Evolutionary conservation across 1,140 invertebrate species (phyloP), one percentile per base, ranked within the genome.

Genomic region (Atta texana): DNA sequence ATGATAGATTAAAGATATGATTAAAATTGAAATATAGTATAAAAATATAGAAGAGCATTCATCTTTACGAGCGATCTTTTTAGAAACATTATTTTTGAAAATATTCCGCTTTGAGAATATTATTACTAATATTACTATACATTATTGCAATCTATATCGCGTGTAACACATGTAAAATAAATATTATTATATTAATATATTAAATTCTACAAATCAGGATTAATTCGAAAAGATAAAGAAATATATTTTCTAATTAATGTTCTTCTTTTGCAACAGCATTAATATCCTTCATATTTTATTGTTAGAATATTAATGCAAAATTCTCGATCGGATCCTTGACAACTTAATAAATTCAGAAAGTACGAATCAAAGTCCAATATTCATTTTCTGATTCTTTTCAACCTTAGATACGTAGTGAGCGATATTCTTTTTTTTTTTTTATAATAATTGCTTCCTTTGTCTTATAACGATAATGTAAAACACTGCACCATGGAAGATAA

Each of bases 401-500:
- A 18, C 21, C 12, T 63, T 63, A n/a, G 0, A 5, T 39, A 61
- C 57, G n/a, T 28, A 61, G 31, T 6, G 21, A 61, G n/a, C 16
- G 18, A 34, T 31, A 63, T 51, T 49, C 44, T 31, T 64, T 51
- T n/a, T 21, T n/a, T 21, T 51, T n/a, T 21, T 31, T 51, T 51
- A 66, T 31, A 78, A 78, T 21, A 14, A 66, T 51, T 51, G 31
- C 55, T 51, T 51, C 55, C 12, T 66, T 66, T 34, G 24, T 16
- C 34, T 44, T 21, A 18, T 53, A 34, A 39, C 28, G 31, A 57
- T 44, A 55, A 3, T 69, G 51, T 55, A 71, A 81, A 59, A 71
- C 44, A 2, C 39, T 12, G 51, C 16, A 69, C 51, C 49, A 69
- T 80, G 28, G 21, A 28, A 71, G 78, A 81, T 81, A 71, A 44